Conservation (phyloP, 2,113 vertebrate species). For the Sterrhoptilus dennistouni region DNA sequence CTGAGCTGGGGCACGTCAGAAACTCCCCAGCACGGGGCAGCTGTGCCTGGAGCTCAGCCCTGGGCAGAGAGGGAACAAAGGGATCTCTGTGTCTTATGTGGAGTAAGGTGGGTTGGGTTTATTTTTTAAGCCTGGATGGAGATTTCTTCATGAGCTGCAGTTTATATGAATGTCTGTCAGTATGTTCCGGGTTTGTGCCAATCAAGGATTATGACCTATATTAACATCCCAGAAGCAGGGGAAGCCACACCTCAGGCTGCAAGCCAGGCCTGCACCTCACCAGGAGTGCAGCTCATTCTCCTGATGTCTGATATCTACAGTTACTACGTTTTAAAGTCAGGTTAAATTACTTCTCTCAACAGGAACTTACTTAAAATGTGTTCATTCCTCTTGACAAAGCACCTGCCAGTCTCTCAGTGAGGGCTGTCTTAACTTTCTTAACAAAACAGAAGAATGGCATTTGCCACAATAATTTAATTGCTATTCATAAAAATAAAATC, state of each 20-base stretch:
- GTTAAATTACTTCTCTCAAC: not conserved
- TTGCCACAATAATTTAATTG: not conserved
- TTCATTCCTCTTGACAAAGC: not conserved
- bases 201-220: constrained; percentile 5
- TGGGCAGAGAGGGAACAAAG: not conserved
- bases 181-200: not conserved
- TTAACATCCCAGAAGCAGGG: not conserved
- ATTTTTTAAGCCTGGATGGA: not conserved
- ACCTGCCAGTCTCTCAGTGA: not conserved
- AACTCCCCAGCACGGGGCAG: not conserved
- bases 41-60: not conserved
- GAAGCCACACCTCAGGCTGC: no score
- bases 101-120: not conserved
- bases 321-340: not conserved
- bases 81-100: not conserved
- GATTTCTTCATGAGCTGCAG: not conserved
- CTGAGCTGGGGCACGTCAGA: not conserved
- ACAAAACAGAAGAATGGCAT: not conserved
- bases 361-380: not conserved
- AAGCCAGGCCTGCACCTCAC: not conserved
- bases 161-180: not conserved
- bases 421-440: not conserved
- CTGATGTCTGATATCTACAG: not conserved
- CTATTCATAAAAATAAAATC: not conserved
- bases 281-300: not conserved